Evolutionary conservation across 1,140 invertebrate genomes (phyloP).

Genomic region (Drosophila malerkotliana): DNA sequence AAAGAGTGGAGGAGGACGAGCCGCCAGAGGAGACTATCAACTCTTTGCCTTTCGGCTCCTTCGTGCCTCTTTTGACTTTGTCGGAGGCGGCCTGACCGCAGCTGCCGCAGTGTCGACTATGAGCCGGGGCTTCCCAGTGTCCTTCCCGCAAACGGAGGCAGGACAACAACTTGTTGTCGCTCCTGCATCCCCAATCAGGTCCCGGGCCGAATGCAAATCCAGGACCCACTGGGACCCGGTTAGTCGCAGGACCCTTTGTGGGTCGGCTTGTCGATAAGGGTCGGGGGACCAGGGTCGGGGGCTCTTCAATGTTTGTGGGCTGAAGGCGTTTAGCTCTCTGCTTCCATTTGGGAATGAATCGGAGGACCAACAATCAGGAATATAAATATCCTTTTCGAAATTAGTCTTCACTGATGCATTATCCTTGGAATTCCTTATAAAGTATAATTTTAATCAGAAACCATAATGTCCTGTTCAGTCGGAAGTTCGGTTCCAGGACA

Average conservation of each 20-base stretch:
- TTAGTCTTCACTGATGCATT: too few species aligned
- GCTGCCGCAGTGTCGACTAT: slow-evolving; percentile 11
- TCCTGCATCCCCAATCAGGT: slow-evolving; percentile 15
- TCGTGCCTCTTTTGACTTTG: neutral
- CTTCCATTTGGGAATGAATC: too few species aligned
- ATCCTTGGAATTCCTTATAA: too few species aligned
- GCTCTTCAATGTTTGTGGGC: neutral
- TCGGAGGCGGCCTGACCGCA: slow-evolving; percentile 11
- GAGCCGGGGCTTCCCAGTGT: slow-evolving; percentile 26
- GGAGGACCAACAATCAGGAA: too few species aligned
- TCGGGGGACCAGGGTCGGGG: neutral
- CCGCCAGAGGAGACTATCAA: slow-evolving; percentile 53
- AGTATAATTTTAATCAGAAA: too few species aligned
- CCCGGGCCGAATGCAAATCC: slow-evolving; percentile 64
- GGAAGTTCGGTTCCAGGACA: neutral
- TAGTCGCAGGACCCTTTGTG: slow-evolving; percentile 24
- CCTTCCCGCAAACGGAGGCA: slow-evolving; percentile 20
- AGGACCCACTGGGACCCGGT: slow-evolving; percentile 3
- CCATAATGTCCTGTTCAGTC: too few species aligned
- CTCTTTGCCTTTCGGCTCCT: slow-evolving; percentile 49
- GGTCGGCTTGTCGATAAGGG: neutral
- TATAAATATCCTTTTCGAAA: too few species aligned
- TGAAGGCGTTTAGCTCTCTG: too few species aligned
- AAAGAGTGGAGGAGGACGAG: neutral
- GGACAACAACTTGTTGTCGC: slow-evolving; percentile 69